Percentiles rank a stretch among this genome's conserved stretches.
These are phyloP conservation scores for Aulostomus chinensis DNA, from an alignment of 2,797 vertebrate species.

Conservation along the genomic window DNA sequence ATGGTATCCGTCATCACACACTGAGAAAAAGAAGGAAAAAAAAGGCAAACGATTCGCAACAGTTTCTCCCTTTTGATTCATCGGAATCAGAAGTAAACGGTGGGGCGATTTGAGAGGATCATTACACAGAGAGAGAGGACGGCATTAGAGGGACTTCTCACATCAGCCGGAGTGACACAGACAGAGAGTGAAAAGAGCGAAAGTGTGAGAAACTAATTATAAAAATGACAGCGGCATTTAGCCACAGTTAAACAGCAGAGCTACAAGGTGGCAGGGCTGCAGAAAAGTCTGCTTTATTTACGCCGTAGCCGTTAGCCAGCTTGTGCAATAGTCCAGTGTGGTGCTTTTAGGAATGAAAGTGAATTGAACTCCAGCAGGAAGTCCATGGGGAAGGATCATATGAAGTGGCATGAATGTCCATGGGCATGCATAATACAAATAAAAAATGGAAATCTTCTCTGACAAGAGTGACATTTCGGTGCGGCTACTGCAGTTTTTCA, in stretches of 20 bases:
- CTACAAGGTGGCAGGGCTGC: too few species aligned
- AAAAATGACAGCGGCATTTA: constrained; percentile 60
- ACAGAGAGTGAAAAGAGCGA: constrained; percentile 29
- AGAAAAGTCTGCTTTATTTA: too few species aligned
- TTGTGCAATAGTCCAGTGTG: too few species aligned
- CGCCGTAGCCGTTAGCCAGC: too few species aligned
- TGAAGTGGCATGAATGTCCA: constrained; percentile 32
- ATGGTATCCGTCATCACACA: too few species aligned
- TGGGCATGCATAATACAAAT: constrained; percentile 23
- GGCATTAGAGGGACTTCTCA: constrained; percentile 36
- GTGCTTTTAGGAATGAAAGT: constrained; percentile 14
- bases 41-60: background rate
- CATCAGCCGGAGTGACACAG: constrained; percentile 48
- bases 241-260: constrained; percentile 34
- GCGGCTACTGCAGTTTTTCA: constrained; percentile 36
- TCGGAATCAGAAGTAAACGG: background rate
- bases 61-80: constrained; percentile 19
- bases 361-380: too few species aligned
- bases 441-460: constrained; percentile 57
- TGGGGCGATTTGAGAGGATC: constrained; percentile 37
- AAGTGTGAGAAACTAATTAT: constrained; percentile 45
- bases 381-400: constrained; percentile 16
- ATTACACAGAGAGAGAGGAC: constrained; percentile 34
- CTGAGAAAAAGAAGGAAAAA: constrained; percentile 10
- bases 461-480: constrained; percentile 39